Evolutionary conservation across 2,797 vertebrate species (phyloP).

Genomic region (Australoheros facetus): DNA sequence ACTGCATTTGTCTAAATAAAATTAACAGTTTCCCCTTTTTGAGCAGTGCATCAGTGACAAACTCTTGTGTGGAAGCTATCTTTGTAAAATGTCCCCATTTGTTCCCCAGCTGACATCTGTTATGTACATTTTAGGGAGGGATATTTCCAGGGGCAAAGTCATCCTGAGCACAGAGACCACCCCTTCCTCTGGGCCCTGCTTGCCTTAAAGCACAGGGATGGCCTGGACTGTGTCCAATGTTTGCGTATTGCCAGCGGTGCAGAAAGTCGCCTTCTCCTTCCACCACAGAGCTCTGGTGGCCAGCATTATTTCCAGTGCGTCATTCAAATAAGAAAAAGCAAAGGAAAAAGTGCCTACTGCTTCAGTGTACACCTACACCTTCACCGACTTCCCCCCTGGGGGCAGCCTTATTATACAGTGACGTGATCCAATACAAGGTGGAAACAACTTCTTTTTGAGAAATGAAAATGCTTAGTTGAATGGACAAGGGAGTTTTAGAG

Average conservation of each 20-base stretch:
- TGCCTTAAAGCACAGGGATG: background rate
- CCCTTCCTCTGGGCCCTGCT: conserved; percentile 35
- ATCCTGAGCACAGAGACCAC: background rate
- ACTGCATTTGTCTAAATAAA: conserved; percentile 22
- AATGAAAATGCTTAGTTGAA: conserved; percentile 22
- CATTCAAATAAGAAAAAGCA: conserved; percentile 31
- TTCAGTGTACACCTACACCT: conserved; percentile 11
- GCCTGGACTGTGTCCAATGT: conserved; percentile 39
- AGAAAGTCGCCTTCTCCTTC: conserved; percentile 40
- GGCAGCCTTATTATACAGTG: conserved; percentile 23
- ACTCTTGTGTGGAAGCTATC: background rate
- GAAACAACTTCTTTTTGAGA: conserved; percentile 34
- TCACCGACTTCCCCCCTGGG: background rate
- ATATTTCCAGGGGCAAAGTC: conserved; percentile 41
- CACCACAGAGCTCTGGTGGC: conserved; percentile 39
- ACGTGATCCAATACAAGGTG: conserved; percentile 30
- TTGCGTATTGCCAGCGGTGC: conserved; percentile 49
- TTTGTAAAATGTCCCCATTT: conserved; percentile 16
- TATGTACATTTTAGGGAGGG: conserved; percentile 28
- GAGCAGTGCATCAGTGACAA: background rate
- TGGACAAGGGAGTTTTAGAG: background rate
- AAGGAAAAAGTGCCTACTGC: conserved; percentile 26
- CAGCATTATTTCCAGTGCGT: conserved; percentile 61
- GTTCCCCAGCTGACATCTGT: conserved; percentile 35
- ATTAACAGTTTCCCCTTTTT: conserved; percentile 9